Evolutionary conservation across 2,797 vertebrate species (phyloP).

Genomic region (Holocentrus rufus): DNA sequence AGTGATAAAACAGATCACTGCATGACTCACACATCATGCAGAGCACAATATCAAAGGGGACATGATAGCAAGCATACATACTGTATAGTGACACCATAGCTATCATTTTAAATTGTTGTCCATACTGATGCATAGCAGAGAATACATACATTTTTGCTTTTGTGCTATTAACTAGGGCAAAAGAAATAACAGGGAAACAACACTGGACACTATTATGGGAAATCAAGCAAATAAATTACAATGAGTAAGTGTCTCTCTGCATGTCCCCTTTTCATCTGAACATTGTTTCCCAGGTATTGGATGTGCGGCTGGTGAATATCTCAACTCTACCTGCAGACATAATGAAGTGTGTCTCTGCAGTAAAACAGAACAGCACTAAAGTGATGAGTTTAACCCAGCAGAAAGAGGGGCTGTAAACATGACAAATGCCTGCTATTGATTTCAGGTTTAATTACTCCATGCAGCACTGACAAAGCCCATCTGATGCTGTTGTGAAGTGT

Average conservation of each 20-base stretch:
- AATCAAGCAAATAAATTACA: constrained; percentile 92
- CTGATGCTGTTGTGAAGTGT: constrained; percentile 99
- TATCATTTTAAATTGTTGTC: constrained; percentile 14
- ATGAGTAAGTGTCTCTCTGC: constrained; percentile 85
- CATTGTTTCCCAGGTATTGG: constrained; percentile 90
- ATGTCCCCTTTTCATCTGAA: constrained; percentile 89
- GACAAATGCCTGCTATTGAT: constrained; percentile 99
- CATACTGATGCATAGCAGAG: constrained; percentile 22
- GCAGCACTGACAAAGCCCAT: constrained; percentile 99
- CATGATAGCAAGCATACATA: neutral
- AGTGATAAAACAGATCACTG: constrained; percentile 40
- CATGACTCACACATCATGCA: constrained; percentile 39
- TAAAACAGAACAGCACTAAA: constrained; percentile 99
- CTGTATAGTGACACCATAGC: constrained; percentile 1
- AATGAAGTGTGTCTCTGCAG: constrained; percentile 99
- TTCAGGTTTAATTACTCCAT: constrained; percentile 99
- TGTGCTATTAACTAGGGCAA: constrained; percentile 43
- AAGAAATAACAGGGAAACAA: constrained; percentile 74
- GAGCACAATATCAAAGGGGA: neutral
- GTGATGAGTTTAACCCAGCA: constrained; percentile 99
- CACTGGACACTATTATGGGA: constrained; percentile 65
- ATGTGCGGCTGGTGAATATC: constrained; percentile 93
- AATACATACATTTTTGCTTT: constrained; percentile 17
- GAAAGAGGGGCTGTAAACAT: constrained; percentile 99
- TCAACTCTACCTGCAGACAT: constrained; percentile 99